phyloP scores from a whole-genome alignment of 2,113 vertebrate species.

The Petroica traversi region DNA sequence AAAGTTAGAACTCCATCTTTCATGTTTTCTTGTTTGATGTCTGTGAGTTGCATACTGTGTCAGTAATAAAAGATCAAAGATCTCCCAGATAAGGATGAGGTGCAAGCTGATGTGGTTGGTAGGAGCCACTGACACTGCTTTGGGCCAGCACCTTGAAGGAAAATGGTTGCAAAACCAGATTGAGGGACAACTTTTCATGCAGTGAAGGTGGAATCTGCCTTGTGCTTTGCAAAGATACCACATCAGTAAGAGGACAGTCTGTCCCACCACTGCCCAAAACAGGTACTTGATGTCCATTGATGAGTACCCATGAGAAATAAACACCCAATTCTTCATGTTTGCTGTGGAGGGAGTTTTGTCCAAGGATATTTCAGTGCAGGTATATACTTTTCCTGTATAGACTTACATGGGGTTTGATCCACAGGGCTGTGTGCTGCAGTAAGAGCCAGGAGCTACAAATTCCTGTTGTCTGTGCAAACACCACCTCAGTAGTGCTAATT shows the following conservation, averaged over 20 bases:
- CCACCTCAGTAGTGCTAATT: not conserved
- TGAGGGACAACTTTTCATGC: not conserved
- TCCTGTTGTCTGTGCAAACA: not conserved
- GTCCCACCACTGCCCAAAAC: not conserved
- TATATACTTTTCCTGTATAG: not conserved
- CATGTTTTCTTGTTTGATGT: not conserved
- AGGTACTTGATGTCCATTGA: not conserved
- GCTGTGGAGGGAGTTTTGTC: not conserved
- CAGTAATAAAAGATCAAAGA: conserved; percentile 26
- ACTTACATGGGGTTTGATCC: not conserved
- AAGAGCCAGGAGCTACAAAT: not conserved
- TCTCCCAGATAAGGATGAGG: not conserved
- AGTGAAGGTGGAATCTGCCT: not conserved
- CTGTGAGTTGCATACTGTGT: not conserved
- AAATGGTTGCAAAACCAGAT: rapidly evolving
- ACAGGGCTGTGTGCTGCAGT: too few species aligned
- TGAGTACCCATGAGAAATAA: not conserved
- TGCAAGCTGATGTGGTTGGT: not conserved
- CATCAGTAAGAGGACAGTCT: not conserved
- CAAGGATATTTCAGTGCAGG: not conserved
- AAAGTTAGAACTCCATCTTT: not conserved
- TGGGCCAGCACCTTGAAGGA: not conserved
- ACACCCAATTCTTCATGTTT: rapidly evolving
- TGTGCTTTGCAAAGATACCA: not conserved
- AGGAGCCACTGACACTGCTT: not conserved